phyloP scores from a whole-genome alignment of 2,888 invertebrate species.

The Schizaphis graminum region DNA sequence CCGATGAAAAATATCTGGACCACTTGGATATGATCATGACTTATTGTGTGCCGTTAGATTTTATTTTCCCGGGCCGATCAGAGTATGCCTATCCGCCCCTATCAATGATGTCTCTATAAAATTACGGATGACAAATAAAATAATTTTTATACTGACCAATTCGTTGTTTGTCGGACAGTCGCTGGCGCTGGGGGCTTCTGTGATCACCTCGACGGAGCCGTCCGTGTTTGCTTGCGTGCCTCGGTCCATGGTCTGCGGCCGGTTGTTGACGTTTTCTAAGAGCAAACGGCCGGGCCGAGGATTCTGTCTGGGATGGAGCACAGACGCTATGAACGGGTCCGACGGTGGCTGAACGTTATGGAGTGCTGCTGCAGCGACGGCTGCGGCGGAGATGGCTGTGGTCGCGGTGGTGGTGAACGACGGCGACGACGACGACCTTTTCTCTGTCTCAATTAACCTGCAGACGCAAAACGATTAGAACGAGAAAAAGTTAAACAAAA shows the following conservation, averaged over 20 bases:
- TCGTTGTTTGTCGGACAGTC: conserved; percentile 42
- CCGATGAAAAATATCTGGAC: no score
- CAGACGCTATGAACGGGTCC: conserved; percentile 55
- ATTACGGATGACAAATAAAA: background rate
- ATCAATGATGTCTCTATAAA: background rate
- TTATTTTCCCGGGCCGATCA: no score
- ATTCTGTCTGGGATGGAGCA: conserved; percentile 49
- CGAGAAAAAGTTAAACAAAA: background rate
- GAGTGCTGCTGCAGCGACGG: background rate
- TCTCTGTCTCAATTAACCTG: conserved; percentile 53
- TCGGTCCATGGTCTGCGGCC: conserved; percentile 62
- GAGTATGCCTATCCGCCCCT: no score
- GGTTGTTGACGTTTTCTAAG: conserved; percentile 61
- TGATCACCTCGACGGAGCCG: background rate
- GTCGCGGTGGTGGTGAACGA: background rate
- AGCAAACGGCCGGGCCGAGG: conserved; percentile 56
- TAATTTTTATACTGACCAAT: conserved; percentile 35
- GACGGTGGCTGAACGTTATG: conserved; percentile 51
- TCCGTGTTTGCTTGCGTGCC: conserved; percentile 50
- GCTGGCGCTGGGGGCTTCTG: conserved; percentile 19
- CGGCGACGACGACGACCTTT: background rate
- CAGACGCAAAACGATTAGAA: background rate
- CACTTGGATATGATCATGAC: no score
- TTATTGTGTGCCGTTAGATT: no score
- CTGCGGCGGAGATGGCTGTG: background rate